Evolutionary conservation across 2,888 invertebrate species (phyloP), one percentile per base, ranked within the genome.

Genomic region (Petrolisthes cinctipes): DNA sequence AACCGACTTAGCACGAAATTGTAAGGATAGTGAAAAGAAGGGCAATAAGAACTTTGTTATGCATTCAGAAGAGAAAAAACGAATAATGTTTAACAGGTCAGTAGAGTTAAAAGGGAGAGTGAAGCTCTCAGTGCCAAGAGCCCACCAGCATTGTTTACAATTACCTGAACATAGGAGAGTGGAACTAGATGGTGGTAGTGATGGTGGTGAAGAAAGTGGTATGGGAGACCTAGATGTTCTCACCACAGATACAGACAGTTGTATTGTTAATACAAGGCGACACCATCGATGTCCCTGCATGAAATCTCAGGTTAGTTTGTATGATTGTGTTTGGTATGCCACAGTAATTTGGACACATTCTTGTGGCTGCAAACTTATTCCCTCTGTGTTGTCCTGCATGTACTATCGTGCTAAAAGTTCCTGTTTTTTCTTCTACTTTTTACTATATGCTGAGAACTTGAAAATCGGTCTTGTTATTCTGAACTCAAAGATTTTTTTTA

Each of bases 151-250:
- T 53, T 54, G 54, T 11, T 51, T 78, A 4, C n/a, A 73, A 11
- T 54, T 54, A 20, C 54, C 71, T 7, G 71, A 53, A 68, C 51
- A 53, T 37, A n/a, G 83, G n/a, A 54, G 82, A 82, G 37, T 5
- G 14, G 83, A 83, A 53, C 76, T 53, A 56, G 88, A 88, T 66
- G 82, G 85, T 61, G 85, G 82, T n/a, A 88, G 88, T 85, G 88
- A 88, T 78, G 88, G 85, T 9, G 82, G 76, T 37, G 85, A 85
- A 61, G 86, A 86, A 78, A 86, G 86, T 68, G 81, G 86, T 20
- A 81, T 81, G 54, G 86, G 86, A 7, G 86, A 86, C 14, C 6
- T 86, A 23, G 86, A 86, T 56, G 20, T n/a, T 7, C 80, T 53
- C 5, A 75, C 71, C 11, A 73, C 86, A n/a, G 75, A 81, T n/a